phyloP scores from a whole-genome alignment of 2,113 vertebrate genomes.

The Maccullochella peelii region DNA sequence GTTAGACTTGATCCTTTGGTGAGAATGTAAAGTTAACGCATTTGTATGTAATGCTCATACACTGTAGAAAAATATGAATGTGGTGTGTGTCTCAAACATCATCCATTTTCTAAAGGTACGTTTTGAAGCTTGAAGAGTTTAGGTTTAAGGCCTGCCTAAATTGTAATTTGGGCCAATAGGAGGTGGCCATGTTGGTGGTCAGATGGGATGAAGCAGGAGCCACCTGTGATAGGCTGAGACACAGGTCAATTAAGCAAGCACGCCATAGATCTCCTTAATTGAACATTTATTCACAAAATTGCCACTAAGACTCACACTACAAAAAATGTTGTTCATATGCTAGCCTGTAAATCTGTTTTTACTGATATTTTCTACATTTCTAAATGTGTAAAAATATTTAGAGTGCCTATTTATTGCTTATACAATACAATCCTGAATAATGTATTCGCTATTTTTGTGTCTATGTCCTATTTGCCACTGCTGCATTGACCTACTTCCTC shows the following conservation, averaged over 20 bases:
- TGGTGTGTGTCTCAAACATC: neutral
- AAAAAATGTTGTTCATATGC: neutral
- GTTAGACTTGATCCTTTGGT: neutral
- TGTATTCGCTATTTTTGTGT: neutral
- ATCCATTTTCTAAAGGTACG: neutral
- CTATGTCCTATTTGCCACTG: neutral
- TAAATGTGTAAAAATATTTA: neutral
- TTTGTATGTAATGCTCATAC: neutral
- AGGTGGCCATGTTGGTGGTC: neutral
- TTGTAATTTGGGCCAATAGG: neutral
- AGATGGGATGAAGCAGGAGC: neutral
- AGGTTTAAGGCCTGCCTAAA: neutral
- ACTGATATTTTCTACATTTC: neutral
- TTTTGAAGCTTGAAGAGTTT: neutral
- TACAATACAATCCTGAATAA: neutral
- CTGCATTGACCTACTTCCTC: conserved; percentile 1
- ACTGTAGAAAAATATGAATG: neutral
- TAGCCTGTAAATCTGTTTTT: neutral
- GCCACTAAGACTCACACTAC: neutral
- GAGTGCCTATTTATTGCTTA: neutral
- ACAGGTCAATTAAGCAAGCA: neutral
- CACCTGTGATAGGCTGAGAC: neutral
- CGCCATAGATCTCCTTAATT: neutral
- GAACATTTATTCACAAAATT: neutral
- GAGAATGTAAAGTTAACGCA: neutral